Percentiles rank a stretch among this genome's conserved stretches.
These are phyloP conservation scores for Todiramphus saurophagus DNA, from an alignment of 2,113 vertebrate species.

Conservation along the genomic window DNA sequence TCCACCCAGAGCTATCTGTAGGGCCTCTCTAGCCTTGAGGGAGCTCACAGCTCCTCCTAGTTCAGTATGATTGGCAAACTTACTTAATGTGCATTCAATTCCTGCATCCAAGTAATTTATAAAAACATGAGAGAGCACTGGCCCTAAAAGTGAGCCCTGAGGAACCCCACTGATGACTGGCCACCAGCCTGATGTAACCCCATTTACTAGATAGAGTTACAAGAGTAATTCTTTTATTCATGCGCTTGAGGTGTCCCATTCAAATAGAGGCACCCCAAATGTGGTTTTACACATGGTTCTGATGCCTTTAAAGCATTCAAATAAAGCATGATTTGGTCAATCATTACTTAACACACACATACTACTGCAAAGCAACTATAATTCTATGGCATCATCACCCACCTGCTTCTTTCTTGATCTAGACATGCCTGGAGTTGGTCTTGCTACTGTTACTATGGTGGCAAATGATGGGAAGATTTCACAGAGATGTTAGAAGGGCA, in stretches of 20 bases:
- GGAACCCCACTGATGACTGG: neutral
- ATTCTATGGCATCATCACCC: neutral
- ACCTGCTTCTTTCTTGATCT: neutral
- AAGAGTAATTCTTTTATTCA: neutral
- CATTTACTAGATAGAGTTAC: neutral
- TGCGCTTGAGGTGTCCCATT: accelerated
- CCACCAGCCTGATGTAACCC: neutral
- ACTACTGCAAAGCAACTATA: neutral
- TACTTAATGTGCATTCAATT: neutral
- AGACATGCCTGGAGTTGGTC: neutral
- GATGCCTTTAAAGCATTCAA: neutral
- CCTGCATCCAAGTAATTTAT: neutral
- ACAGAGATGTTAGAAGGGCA: neutral
- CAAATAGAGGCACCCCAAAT: accelerated
- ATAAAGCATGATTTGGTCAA: neutral
- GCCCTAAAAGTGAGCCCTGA: neutral
- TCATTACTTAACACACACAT: neutral
- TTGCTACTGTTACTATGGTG: neutral
- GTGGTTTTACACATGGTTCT: accelerated
- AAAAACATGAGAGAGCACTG: neutral
- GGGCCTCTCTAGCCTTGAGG: neutral
- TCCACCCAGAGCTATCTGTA: neutral
- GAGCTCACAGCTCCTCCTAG: neutral
- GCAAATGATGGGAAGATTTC: neutral
- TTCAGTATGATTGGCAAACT: neutral